phyloP scores from a whole-genome alignment of 2,113 vertebrate species.

The Gymnarchus niloticus region DNA sequence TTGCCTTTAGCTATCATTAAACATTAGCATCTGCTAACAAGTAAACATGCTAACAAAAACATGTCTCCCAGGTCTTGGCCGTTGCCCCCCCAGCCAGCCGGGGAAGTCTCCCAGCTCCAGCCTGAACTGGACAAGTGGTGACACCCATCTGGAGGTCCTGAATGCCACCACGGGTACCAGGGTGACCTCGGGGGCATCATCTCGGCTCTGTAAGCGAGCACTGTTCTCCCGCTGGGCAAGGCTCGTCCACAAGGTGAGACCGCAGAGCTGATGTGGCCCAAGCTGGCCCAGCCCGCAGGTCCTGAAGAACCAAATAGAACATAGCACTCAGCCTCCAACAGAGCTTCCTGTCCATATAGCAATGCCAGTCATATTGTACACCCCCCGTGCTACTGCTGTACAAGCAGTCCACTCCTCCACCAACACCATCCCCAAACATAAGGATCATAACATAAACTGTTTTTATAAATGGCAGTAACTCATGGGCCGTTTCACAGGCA shows the following conservation, averaged over 20 bases:
- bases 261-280: too few species aligned
- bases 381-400: background rate
- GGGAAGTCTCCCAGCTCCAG: conserved; percentile 83
- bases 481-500: background rate
- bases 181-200: conserved; percentile 70
- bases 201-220: conserved; percentile 84
- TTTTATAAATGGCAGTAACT: background rate
- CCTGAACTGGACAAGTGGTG: conserved; percentile 83
- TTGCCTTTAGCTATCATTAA: background rate
- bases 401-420: too few species aligned
- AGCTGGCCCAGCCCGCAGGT: background rate
- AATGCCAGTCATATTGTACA: background rate
- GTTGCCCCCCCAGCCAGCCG: conserved; percentile 63
- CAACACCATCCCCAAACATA: background rate
- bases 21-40: background rate
- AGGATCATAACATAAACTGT: background rate
- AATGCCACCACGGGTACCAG: conserved; percentile 76
- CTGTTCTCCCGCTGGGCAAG: conserved; percentile 82
- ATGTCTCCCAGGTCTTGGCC: conserved; percentile 73
- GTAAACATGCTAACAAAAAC: background rate
- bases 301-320: background rate
- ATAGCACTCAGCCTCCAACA: background rate
- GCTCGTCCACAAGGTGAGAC: conserved; percentile 80
- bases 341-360: background rate
- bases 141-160: conserved; percentile 74